phyloP scores from a whole-genome alignment of 2,888 invertebrate species.

The Eupithecia tripunctaria region DNA sequence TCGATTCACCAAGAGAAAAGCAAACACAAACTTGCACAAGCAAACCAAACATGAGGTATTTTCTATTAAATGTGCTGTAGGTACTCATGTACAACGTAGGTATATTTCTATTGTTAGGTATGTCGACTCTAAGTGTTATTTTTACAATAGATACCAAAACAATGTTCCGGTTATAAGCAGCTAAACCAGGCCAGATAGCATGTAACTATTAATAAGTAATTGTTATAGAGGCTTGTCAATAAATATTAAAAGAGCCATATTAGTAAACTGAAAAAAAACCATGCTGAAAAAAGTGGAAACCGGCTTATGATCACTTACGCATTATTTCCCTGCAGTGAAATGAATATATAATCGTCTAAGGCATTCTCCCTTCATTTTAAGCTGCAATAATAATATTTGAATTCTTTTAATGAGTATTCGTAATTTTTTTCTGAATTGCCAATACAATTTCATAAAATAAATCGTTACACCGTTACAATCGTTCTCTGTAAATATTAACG shows the following conservation, averaged over 20 bases:
- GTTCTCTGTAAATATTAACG: background rate
- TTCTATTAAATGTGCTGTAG: too few species aligned
- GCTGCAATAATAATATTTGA: background rate
- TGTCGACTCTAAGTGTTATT: too few species aligned
- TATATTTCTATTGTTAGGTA: background rate
- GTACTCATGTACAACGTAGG: too few species aligned
- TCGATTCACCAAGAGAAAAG: background rate
- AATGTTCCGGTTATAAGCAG: too few species aligned
- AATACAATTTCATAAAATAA: background rate
- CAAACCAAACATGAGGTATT: background rate
- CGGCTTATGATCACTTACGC: slow-evolving; percentile 81
- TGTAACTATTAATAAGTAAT: background rate
- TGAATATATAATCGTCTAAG: slow-evolving; percentile 48
- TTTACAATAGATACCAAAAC: background rate
- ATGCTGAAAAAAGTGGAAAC: slow-evolving; percentile 63
- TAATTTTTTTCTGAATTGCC: slow-evolving; percentile 53
- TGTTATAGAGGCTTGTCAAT: slow-evolving; percentile 23
- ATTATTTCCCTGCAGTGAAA: slow-evolving; percentile 51
- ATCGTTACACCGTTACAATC: background rate
- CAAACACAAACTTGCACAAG: background rate
- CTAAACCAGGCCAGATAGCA: background rate
- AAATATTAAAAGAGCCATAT: slow-evolving; percentile 60
- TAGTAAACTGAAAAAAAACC: slow-evolving; percentile 51
- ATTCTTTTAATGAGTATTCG: slow-evolving; percentile 27
- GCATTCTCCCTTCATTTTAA: slow-evolving; percentile 22